Percentiles rank a stretch among this genome's conserved stretches.
phyloP scores from a whole-genome alignment of 2,113 vertebrate species.

The Phylloscopus whistleri region DNA sequence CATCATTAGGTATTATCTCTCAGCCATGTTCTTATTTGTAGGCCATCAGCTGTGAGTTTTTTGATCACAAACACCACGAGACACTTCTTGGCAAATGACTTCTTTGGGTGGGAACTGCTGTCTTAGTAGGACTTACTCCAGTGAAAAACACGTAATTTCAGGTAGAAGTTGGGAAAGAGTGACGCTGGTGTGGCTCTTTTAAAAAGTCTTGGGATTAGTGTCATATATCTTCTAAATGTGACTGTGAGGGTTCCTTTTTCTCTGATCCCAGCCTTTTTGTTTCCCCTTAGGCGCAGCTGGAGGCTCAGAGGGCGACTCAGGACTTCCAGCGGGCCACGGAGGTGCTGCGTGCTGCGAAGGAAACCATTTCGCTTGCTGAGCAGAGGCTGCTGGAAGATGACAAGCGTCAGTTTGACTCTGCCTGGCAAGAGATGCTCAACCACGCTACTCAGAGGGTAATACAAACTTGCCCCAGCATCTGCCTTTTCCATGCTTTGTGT shows the following conservation, averaged over 20 bases:
- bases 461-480: not conserved
- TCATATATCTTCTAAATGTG: not conserved
- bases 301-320: slow-evolving; percentile 92
- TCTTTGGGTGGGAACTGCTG: not conserved
- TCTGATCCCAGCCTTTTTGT: not conserved
- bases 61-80: not conserved
- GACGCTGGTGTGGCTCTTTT: accelerated
- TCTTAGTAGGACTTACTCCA: not conserved
- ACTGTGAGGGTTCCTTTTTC: not conserved
- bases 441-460: slow-evolving; percentile 92
- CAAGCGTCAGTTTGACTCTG: slow-evolving; percentile 92
- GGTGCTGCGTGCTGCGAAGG: slow-evolving; percentile 92
- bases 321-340: slow-evolving; percentile 96
- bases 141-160: not conserved
- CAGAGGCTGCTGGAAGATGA: slow-evolving; percentile 93
- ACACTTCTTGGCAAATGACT: not conserved
- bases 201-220: not conserved
- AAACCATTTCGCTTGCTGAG: slow-evolving; percentile 93
- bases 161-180: not conserved
- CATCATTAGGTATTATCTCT: not conserved
- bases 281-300: slow-evolving; percentile 84
- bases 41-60: not conserved
- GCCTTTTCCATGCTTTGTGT: not conserved
- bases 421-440: slow-evolving; percentile 99
- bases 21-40: not conserved